A percentile compares a stretch with the other conserved stretches of the same genome.
phyloP scores from a whole-genome alignment of 2,797 vertebrate genomes.

The Sebastes wilsoni region DNA sequence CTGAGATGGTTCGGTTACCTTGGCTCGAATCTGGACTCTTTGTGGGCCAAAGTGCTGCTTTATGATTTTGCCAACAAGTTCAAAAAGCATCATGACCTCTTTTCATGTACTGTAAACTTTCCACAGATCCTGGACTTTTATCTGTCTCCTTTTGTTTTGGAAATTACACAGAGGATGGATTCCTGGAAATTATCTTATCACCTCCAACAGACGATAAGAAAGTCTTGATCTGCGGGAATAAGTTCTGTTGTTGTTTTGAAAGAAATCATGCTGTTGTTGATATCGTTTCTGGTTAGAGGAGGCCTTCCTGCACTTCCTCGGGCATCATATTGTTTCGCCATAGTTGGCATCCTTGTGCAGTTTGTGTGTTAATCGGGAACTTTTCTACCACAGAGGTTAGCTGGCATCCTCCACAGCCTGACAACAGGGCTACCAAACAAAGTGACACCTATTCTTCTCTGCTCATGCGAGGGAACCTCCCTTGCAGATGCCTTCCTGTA shows the following conservation, averaged over 20 bases:
- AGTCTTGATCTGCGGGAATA: constrained; percentile 37
- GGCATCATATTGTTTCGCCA: constrained; percentile 15
- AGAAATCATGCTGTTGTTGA: constrained; percentile 8
- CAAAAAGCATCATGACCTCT: constrained; percentile 39
- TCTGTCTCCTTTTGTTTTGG: constrained; percentile 40
- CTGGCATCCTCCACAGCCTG: constrained; percentile 14
- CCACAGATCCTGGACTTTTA: constrained; percentile 3
- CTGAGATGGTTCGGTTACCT: constrained; percentile 46
- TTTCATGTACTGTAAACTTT: constrained; percentile 7
- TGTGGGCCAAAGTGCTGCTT: constrained; percentile 48
- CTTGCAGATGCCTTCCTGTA: constrained; percentile 39
- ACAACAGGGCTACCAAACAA: not conserved
- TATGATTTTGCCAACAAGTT: constrained; percentile 16
- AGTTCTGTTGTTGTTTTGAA: constrained; percentile 27
- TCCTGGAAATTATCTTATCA: constrained; percentile 54
- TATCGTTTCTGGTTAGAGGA: not conserved
- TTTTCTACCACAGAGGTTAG: not conserved
- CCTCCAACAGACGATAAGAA: constrained; percentile 1
- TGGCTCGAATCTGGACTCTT: constrained; percentile 40
- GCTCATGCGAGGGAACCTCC: not conserved
- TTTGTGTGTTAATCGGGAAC: not conserved
- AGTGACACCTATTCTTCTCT: constrained; percentile 56
- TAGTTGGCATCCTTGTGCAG: constrained; percentile 7
- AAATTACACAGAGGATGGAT: not conserved
- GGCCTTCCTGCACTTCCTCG: not conserved